phyloP scores from a whole-genome alignment of 1,140 invertebrate species.

The Tigriopus japonicus region DNA sequence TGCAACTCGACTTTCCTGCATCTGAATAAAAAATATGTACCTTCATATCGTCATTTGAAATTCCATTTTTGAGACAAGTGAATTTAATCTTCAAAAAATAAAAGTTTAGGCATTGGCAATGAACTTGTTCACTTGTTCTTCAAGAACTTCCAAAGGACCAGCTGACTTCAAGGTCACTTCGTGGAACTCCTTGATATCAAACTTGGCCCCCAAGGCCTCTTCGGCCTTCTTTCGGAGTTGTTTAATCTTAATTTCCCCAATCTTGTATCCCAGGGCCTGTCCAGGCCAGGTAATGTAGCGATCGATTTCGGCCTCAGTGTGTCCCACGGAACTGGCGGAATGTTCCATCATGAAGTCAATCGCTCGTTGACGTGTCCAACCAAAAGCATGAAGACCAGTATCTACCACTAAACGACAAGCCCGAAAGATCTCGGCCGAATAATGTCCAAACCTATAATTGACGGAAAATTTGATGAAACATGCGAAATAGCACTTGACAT shows the following conservation, averaged over 20 bases:
- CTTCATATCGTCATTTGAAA: no score
- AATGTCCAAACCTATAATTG: conserved; percentile 24
- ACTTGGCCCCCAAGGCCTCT: conserved; percentile 22
- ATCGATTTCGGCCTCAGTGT: conserved; percentile 25
- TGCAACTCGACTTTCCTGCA: no score
- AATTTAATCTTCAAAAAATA: no score
- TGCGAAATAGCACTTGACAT: no score
- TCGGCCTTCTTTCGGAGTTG: conserved; percentile 24
- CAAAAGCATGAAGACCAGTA: conserved; percentile 28
- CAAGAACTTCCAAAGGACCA: conserved; percentile 18
- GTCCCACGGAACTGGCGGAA: conserved; percentile 20
- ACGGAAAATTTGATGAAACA: no score
- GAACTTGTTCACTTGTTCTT: conserved; percentile 16
- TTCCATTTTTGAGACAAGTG: no score
- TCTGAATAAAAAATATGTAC: no score
- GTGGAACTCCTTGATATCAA: conserved; percentile 19
- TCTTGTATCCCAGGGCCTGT: conserved; percentile 29
- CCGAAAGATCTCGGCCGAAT: conserved; percentile 26
- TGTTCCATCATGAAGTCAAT: conserved; percentile 26
- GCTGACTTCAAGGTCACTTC: conserved; percentile 17
- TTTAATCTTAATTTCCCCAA: conserved; percentile 29
- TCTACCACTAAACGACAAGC: conserved; percentile 29
- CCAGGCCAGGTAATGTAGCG: conserved; percentile 33
- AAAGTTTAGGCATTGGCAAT: conserved; percentile 11
- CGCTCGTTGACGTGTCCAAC: conserved; percentile 27